Evolutionary conservation across 2,797 vertebrate species (phyloP).

Genomic region (Echiichthys vipera): DNA sequence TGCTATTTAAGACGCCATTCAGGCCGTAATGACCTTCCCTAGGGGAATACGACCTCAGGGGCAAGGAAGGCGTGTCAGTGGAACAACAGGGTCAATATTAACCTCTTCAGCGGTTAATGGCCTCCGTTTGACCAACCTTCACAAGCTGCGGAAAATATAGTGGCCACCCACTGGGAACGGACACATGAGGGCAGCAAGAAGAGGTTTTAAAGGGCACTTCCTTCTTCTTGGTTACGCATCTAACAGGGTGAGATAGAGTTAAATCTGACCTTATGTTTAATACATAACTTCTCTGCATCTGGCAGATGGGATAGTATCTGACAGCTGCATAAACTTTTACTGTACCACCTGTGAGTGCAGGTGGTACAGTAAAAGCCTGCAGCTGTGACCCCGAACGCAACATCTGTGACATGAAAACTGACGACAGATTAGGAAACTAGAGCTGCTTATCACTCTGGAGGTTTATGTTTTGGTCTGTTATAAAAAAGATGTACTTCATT

Average conservation of each 20-base stretch:
- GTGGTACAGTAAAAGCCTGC: conserved; percentile 29
- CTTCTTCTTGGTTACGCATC: not conserved
- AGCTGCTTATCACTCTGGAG: conserved; percentile 23
- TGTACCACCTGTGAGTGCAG: conserved; percentile 43
- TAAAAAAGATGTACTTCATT: conserved; percentile 1
- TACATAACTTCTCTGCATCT: not conserved
- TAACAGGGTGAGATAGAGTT: not conserved
- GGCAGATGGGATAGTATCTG: conserved; percentile 19
- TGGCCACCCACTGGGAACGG: not conserved
- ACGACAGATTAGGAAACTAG: conserved; percentile 7
- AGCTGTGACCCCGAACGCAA: conserved; percentile 42
- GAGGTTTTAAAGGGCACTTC: not conserved
- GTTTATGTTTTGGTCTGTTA: conserved; percentile 56
- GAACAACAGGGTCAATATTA: conserved; percentile 5
- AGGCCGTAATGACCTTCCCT: conserved; percentile 42
- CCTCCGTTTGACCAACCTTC: conserved; percentile 9
- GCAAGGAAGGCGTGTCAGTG: not conserved
- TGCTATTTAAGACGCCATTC: conserved; percentile 47
- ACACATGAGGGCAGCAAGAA: not conserved
- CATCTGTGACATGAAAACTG: conserved; percentile 45
- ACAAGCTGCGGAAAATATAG: not conserved
- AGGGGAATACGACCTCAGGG: not conserved
- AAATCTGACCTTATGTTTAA: not conserved
- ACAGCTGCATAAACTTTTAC: conserved; percentile 24
- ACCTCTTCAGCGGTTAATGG: not conserved